phyloP scores from a whole-genome alignment of 2,797 vertebrate species.

The Parambassis ranga region DNA sequence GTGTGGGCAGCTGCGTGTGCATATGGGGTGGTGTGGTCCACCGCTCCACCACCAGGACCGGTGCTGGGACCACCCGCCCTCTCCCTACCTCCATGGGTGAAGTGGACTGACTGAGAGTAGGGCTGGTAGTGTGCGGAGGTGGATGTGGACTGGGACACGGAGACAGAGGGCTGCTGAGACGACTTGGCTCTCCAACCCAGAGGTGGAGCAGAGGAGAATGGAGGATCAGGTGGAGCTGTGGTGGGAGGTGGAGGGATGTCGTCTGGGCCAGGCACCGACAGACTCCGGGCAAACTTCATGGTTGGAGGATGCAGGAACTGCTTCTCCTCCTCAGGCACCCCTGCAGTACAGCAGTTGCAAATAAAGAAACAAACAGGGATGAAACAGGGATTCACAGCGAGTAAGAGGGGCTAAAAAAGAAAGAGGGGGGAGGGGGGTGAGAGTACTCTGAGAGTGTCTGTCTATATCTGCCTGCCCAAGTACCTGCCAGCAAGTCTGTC shows the following conservation, averaged over 20 bases:
- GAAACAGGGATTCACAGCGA: background rate
- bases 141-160: conserved; percentile 79
- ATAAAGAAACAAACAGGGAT: conserved; percentile 1
- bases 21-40: conserved; percentile 72
- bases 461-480: conserved; percentile 67
- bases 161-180: conserved; percentile 79
- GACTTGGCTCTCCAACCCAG: conserved; percentile 79
- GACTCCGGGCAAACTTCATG: conserved; percentile 91
- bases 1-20: conserved; percentile 75
- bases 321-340: conserved; percentile 88
- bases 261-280: conserved; percentile 91
- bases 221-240: conserved; percentile 91
- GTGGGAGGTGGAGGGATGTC: conserved; percentile 95
- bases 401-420: background rate
- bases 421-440: accelerated
- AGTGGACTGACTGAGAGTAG: conserved; percentile 78
- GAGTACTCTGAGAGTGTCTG: conserved; percentile 63
- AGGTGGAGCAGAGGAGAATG: conserved; percentile 86
- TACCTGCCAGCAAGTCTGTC: conserved; percentile 68
- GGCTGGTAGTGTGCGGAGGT: conserved; percentile 80
- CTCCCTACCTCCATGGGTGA: conserved; percentile 76
- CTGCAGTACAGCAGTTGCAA: conserved; percentile 66
- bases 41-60: conserved; percentile 36
- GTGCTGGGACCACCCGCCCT: conserved; percentile 67
- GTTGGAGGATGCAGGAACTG: conserved; percentile 87